Evolutionary conservation across 2,113 vertebrate species (phyloP).

Genomic region (Picathartes gymnocephalus): DNA sequence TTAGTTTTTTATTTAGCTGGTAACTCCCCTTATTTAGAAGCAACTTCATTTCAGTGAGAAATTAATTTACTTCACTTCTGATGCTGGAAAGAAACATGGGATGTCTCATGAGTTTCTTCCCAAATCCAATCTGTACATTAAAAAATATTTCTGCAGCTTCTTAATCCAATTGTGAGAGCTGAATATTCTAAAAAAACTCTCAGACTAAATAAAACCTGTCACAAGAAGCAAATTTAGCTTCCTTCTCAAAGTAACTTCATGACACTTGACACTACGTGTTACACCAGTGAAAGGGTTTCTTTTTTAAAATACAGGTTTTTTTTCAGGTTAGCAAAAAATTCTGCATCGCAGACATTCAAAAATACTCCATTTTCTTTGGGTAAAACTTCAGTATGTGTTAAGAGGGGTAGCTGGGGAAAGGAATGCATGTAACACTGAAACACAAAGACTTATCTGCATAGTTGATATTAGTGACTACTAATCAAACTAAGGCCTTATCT

Average conservation of each 20-base stretch:
- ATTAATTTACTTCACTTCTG: constrained; percentile 4
- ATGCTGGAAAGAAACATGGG: not conserved
- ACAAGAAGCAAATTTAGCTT: not conserved
- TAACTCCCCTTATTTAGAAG: constrained; percentile 19
- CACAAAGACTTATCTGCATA: constrained; percentile 70
- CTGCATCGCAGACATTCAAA: constrained; percentile 65
- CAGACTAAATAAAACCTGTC: constrained; percentile 13
- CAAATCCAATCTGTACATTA: not conserved
- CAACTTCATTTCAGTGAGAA: constrained; percentile 8
- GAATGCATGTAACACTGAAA: constrained; percentile 48
- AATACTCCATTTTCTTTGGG: constrained; percentile 74
- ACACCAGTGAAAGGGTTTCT: constrained; percentile 25
- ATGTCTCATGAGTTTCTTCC: not conserved
- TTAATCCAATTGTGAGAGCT: constrained; percentile 13
- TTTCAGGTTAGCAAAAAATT: constrained; percentile 52
- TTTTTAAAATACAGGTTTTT: constrained; percentile 46
- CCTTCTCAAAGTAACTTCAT: constrained; percentile 13
- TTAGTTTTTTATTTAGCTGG: not conserved
- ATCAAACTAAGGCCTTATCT: constrained; percentile 72
- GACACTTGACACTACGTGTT: not conserved
- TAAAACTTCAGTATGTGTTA: constrained; percentile 55
- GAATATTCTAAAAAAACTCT: constrained; percentile 22
- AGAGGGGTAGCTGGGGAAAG: constrained; percentile 12
- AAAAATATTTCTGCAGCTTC: not conserved
- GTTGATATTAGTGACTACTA: constrained; percentile 66